A percentile compares a stretch with the other conserved stretches of the same genome.
Conservation (phyloP, 2,888 invertebrate species). For the Lycophotia porphyrea region DNA sequence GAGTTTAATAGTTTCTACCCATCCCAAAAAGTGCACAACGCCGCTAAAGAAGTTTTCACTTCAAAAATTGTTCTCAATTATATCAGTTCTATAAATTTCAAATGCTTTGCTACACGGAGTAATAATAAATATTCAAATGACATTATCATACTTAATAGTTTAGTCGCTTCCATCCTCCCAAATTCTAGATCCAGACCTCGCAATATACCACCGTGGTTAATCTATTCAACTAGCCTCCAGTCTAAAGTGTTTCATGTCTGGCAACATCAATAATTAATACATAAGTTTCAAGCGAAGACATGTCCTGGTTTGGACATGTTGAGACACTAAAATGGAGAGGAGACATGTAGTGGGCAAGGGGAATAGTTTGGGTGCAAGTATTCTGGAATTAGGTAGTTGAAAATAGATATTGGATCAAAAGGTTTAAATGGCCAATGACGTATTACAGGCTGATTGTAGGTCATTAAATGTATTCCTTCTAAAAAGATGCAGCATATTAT, state of each 20-base stretch:
- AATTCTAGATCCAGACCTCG: constrained; percentile 28
- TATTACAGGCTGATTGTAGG: no score
- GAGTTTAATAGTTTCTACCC: no score
- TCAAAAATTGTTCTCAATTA: not conserved
- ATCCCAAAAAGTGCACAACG: no score
- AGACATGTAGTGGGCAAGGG: constrained; percentile 8
- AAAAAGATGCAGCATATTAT: no score
- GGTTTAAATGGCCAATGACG: no score
- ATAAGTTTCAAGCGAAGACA: constrained; percentile 42
- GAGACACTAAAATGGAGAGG: constrained; percentile 19
- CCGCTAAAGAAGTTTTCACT: no score
- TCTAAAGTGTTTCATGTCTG: constrained; percentile 25
- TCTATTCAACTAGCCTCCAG: constrained; percentile 43
- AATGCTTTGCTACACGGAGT: not conserved
- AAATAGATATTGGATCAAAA: not conserved
- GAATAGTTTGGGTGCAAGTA: constrained; percentile 7
- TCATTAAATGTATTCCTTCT: no score
- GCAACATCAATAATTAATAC: constrained; percentile 56
- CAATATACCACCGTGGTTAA: constrained; percentile 63
- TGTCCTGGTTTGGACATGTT: constrained; percentile 44
- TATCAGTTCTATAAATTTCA: not conserved
- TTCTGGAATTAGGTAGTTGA: not conserved
- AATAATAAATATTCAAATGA: not conserved
- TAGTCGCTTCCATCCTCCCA: constrained; percentile 32
- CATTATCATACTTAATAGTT: not conserved